Percentiles rank a stretch among this genome's conserved stretches.
Evolutionary conservation across 2,888 invertebrate genomes (phyloP).

Genomic region (Caradrina clavipalpis): DNA sequence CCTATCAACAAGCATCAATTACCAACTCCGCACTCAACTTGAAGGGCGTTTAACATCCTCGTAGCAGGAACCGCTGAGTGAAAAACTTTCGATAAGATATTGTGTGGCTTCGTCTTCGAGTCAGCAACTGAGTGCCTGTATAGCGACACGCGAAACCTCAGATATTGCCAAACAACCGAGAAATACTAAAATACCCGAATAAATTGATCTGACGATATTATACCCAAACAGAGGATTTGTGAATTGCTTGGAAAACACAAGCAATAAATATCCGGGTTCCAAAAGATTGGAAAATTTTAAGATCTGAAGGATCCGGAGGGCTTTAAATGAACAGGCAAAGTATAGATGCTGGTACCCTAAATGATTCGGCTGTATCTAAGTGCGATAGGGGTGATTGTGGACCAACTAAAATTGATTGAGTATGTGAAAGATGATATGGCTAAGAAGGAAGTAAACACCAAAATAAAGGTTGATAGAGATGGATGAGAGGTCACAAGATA

Average conservation of each 20-base stretch:
- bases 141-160: neutral
- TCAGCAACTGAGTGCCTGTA: neutral
- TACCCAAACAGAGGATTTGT: neutral
- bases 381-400: no score
- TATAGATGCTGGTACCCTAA: no score
- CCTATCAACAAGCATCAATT: conserved; percentile 26
- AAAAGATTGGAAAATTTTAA: no score
- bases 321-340: no score
- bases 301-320: no score
- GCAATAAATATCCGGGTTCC: no score
- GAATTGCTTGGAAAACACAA: neutral
- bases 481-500: neutral
- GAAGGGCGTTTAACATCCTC: conserved; percentile 31
- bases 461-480: conserved; percentile 25
- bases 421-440: neutral
- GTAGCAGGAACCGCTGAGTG: neutral
- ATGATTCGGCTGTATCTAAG: neutral
- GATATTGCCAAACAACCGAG: neutral
- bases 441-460: conserved; percentile 25
- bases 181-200: neutral
- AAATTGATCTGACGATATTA: neutral
- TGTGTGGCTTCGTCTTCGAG: neutral
- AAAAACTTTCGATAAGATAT: conserved; percentile 16
- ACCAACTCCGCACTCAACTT: conserved; percentile 1
- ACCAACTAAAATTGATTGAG: conserved; percentile 19